Conservation (phyloP, 2,113 vertebrate species). For the Diphyllodes magnificus region DNA sequence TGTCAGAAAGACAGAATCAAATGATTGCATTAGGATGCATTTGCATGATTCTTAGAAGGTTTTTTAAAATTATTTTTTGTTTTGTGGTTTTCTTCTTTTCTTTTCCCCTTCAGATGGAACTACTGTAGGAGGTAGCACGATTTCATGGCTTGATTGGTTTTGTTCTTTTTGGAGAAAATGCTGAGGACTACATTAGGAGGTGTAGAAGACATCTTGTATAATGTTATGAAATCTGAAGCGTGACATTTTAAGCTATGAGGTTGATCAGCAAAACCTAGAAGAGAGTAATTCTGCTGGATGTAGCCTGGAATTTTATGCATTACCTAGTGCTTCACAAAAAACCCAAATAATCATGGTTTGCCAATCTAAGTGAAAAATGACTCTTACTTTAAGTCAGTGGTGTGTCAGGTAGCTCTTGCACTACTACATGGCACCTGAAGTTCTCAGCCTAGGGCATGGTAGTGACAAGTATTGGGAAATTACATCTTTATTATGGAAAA, state of each 20-base stretch:
- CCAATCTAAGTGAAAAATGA: background rate
- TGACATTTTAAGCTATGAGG: background rate
- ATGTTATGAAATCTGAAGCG: background rate
- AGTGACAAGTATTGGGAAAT: background rate
- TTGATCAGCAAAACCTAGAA: background rate
- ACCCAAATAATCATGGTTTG: background rate
- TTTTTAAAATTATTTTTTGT: background rate
- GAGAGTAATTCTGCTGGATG: background rate
- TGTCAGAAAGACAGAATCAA: background rate
- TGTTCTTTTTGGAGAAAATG: background rate
- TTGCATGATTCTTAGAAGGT: background rate
- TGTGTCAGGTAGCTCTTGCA: background rate
- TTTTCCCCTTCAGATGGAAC: background rate
- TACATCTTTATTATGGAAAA: background rate
- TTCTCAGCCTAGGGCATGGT: background rate
- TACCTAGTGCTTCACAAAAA: background rate
- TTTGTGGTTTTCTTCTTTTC: background rate
- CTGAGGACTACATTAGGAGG: background rate
- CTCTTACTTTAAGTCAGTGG: background rate
- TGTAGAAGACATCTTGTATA: background rate
- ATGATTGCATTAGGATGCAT: background rate
- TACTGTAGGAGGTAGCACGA: background rate
- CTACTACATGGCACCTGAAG: background rate
- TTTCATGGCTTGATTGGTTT: background rate
- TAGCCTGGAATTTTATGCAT: background rate